These are phyloP conservation scores for Ageneiosus marmoratus DNA, from an alignment of 2,113 vertebrate genomes.

Conservation along the genomic window DNA sequence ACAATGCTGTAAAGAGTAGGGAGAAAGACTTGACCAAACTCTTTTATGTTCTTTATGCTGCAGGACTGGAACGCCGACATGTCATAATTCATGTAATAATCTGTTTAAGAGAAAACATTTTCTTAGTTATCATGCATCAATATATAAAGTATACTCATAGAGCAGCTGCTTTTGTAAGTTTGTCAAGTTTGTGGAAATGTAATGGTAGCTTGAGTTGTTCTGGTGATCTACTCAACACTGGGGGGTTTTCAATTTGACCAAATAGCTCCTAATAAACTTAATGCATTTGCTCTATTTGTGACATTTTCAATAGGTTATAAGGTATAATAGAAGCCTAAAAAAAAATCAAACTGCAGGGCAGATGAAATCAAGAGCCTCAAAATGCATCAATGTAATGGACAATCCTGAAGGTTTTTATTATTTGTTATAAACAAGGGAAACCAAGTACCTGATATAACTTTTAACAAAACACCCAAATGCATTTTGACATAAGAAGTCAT, in stretches of 20 bases:
- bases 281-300: not conserved
- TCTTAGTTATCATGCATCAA: no score
- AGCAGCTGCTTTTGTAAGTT: no score
- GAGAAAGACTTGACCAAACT: conserved; percentile 65
- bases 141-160: no score
- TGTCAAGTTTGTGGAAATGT: no score
- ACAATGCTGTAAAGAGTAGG: conserved; percentile 77
- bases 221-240: not conserved
- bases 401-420: not conserved
- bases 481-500: not conserved
- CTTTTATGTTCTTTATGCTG: accelerated
- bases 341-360: not conserved
- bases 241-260: not conserved
- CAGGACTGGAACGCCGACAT: conserved; percentile 59
- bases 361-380: not conserved
- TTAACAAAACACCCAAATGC: not conserved
- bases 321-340: not conserved
- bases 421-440: not conserved
- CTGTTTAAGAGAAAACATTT: not conserved
- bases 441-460: not conserved
- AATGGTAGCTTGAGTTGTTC: no score
- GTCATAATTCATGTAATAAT: no score
- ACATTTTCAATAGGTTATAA: not conserved
- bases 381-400: not conserved
- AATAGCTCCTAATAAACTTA: not conserved